Conservation (phyloP, 2,888 invertebrate genomes). For the Agrenia bidenticulata region DNA sequence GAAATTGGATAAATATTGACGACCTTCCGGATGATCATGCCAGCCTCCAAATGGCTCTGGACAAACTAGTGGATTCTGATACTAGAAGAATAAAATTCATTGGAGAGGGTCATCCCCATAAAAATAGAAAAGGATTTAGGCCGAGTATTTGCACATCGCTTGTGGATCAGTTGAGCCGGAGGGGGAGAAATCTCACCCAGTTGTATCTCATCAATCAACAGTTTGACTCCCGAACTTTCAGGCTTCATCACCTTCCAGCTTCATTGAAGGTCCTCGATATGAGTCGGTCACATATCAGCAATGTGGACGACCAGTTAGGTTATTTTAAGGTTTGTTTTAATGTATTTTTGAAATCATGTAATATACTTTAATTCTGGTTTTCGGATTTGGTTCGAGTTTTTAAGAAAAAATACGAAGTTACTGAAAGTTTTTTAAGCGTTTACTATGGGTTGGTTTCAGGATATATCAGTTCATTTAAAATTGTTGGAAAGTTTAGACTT, state of each 20-base stretch:
- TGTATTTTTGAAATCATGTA: too few relatives aligned
- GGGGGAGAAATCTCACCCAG: slow-evolving; percentile 27
- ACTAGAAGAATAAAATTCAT: neutral
- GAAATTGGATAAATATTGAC: slow-evolving; percentile 41
- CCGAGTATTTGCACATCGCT: slow-evolving; percentile 45
- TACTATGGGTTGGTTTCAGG: too few relatives aligned
- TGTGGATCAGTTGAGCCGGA: neutral
- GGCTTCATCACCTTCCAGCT: slow-evolving; percentile 40
- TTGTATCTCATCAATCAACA: slow-evolving; percentile 45
- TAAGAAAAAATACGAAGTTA: too few relatives aligned
- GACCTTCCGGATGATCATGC: slow-evolving; percentile 37
- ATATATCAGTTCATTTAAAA: slow-evolving; percentile 32
- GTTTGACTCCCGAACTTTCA: slow-evolving; percentile 37
- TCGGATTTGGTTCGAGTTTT: too few relatives aligned
- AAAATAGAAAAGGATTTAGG: slow-evolving; percentile 39
- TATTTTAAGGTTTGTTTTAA: neutral
- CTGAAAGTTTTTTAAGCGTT: too few relatives aligned
- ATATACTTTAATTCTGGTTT: neutral
- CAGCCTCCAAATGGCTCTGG: neutral
- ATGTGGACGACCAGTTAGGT: slow-evolving; percentile 23
- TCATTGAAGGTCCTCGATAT: slow-evolving; percentile 44
- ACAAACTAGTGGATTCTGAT: neutral
- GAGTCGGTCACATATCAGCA: slow-evolving; percentile 38
- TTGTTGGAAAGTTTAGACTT: slow-evolving; percentile 46
- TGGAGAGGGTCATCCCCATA: neutral